Base-by-base conservation (phyloP, 2,113 vertebrate species). In the Origma solitaria region DNA sequence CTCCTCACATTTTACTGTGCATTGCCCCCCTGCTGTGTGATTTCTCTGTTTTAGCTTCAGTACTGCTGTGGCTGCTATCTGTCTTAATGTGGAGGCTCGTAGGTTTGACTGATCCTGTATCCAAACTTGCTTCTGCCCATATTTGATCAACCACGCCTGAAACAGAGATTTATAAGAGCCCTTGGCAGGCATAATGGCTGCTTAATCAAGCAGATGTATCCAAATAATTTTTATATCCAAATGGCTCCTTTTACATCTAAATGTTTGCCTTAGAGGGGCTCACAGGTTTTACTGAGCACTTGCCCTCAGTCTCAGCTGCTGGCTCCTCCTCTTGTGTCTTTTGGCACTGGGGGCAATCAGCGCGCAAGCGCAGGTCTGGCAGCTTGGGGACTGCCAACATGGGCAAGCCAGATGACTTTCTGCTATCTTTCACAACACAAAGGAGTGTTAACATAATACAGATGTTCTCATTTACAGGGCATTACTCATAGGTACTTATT, bases 1-100 rank as follows among this genome's bases (percentile, higher is more conserved):
- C 20, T 88, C 66, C 82, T 93, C 57, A 38, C 27, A 57, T 76
- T 93, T 94, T 95, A 76, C 66, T 72, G 82, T 65, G 78, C 75
- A 24, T 88, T 94, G 75, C 75, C 37, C 86, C 58, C 88, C 82
- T 86, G 87, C 78, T 82, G 82, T 69, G 85, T 85, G 78, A 76
- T 80, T 91, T 92, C 70, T 91, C 40, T 94, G 75, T 90, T 94
- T 95, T 76, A 91, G n/a, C 40, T 91, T 80, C 75, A 70, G 75
- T 61, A 54, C 53, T 94, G 42, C 54, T 86, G 35, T 0, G 14
- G 72, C 89, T 96, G 78, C 84, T 94, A 40, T 69, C 35, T 96
- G 19, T 78, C 85, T 85, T 54, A 38, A 82, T 31, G 51, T 54
- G 81, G 71, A 83, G 33, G 72, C 81, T 92, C 82, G 50, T 15